These are phyloP conservation scores for Uropsilus gracilis DNA, from an alignment of 2,113 vertebrate genomes.

Conservation along the genomic window DNA sequence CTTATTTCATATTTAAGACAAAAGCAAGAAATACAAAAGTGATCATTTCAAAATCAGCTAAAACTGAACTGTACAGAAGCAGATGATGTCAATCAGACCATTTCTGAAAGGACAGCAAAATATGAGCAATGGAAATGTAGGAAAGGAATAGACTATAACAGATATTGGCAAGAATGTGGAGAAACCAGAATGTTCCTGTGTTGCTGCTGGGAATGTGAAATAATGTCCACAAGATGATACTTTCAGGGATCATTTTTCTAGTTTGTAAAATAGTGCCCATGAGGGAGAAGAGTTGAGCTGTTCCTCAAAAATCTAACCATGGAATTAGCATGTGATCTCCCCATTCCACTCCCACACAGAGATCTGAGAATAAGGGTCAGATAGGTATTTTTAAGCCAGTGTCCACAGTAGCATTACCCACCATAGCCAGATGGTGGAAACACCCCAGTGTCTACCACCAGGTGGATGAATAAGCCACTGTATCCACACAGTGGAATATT, in stretches of 20 bases:
- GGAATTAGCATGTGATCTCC: no score
- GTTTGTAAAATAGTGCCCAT: rapidly evolving
- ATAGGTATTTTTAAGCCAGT: rapidly evolving
- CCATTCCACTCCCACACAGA: background rate
- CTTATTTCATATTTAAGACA: background rate
- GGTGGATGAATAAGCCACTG: background rate
- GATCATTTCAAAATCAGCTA: background rate
- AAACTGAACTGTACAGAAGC: background rate
- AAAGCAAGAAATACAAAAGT: background rate
- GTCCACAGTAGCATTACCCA: background rate
- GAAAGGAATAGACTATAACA: background rate
- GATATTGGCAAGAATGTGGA: no score
- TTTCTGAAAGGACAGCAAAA: background rate
- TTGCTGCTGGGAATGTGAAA: background rate
- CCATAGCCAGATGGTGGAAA: rapidly evolving
- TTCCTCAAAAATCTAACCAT: background rate
- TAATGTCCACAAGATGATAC: rapidly evolving
- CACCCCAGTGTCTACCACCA: background rate
- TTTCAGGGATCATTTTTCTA: no score
- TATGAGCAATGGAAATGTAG: background rate
- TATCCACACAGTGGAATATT: no score
- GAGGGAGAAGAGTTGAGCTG: rapidly evolving
- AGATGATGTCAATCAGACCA: background rate
- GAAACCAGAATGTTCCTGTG: no score
- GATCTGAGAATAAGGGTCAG: background rate